phyloP scores from a whole-genome alignment of 2,888 invertebrate genomes.

The Nomada ferruginata region DNA sequence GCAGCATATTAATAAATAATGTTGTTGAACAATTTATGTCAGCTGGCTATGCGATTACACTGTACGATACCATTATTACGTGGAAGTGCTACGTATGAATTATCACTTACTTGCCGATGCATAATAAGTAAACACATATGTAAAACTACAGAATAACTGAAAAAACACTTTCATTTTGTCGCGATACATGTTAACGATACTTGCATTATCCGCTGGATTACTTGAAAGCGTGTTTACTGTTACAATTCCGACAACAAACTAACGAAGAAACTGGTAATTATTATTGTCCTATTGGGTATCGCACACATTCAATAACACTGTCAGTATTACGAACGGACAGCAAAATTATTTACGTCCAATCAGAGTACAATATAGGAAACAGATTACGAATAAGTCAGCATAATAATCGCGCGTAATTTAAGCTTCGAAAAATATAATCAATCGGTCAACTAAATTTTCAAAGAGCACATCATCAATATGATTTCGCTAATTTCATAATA shows the following conservation, averaged over 20 bases:
- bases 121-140: not conserved
- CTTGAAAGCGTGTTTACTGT: not conserved
- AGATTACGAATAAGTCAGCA: not conserved
- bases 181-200: not conserved
- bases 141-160: not conserved
- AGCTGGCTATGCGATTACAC: not conserved
- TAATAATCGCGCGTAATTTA: not conserved
- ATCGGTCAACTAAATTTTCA: not conserved
- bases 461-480: not conserved
- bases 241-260: not conserved
- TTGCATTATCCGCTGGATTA: not conserved
- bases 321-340: not conserved
- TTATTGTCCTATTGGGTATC: not conserved
- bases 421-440: too few species aligned
- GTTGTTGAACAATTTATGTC: not conserved
- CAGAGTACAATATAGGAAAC: not conserved
- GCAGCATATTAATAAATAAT: too few species aligned
- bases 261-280: not conserved
- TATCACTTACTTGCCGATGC: slow-evolving; percentile 28
- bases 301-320: slow-evolving; percentile 1
- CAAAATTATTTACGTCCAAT: slow-evolving; percentile 22
- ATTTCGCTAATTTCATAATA: not conserved
- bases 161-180: slow-evolving; percentile 7
- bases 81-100: not conserved
- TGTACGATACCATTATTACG: not conserved